Evolutionary conservation across 2,888 invertebrate genomes (phyloP).

Genomic region (Choristoneura rosaceana): DNA sequence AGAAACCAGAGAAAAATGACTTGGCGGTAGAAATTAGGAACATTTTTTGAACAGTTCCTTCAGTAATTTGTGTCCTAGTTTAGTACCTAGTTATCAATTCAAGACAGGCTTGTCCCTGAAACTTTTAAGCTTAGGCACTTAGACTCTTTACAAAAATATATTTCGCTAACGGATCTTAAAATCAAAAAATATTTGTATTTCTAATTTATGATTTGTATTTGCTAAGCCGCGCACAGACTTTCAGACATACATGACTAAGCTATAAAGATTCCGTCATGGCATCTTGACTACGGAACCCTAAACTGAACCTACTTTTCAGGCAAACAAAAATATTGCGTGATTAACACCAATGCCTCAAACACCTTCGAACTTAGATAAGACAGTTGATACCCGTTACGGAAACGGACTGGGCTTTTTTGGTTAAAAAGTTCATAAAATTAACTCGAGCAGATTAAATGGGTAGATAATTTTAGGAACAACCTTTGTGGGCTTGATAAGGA

Average conservation of each 20-base stretch:
- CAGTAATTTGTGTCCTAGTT: not conserved
- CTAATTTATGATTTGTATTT: too few relatives aligned
- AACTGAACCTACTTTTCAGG: not conserved
- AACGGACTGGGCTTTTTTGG: slow-evolving; percentile 5
- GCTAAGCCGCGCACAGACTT: too few relatives aligned
- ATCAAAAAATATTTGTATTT: too few relatives aligned
- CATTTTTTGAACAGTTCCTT: not conserved
- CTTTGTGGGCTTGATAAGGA: too few relatives aligned
- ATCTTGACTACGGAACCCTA: too few relatives aligned
- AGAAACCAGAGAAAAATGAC: not conserved
- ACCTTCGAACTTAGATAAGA: slow-evolving; percentile 11
- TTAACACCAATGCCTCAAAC: slow-evolving; percentile 12
- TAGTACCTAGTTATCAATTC: not conserved
- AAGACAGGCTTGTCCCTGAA: not conserved
- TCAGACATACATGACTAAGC: too few relatives aligned
- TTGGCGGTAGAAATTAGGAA: not conserved
- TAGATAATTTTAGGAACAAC: not conserved
- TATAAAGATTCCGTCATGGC: too few relatives aligned
- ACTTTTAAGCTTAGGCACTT: too few relatives aligned
- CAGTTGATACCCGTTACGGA: slow-evolving; percentile 18
- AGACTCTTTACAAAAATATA: too few relatives aligned
- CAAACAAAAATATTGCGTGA: slow-evolving; percentile 20
- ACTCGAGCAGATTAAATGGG: not conserved
- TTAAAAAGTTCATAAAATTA: slow-evolving; percentile 12
- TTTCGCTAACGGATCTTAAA: too few relatives aligned